Base-by-base conservation (phyloP, 2,797 vertebrate species). In the Cyprinodon diabolis region DNA sequence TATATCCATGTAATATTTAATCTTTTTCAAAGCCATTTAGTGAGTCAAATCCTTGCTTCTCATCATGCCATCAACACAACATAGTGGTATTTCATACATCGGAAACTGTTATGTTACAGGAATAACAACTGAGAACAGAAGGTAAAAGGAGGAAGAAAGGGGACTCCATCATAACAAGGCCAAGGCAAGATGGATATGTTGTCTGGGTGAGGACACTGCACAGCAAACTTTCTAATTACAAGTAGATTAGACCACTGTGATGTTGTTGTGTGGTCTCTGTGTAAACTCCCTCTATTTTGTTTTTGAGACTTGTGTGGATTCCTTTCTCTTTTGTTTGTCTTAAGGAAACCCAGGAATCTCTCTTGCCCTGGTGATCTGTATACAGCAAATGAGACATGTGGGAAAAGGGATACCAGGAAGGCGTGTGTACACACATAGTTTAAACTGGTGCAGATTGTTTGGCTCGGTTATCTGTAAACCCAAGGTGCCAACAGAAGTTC, bases 251-350 rank as follows among this genome's bases (percentile, higher is more conserved):
- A 88, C 86, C 84, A 68, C 92, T 93, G 87, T 90, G 87, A 93
- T 93, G 93, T 84, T 93, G 91, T 92, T 95, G 94, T 94, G 94
- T 94, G 94, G 94, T 94, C 94, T 92, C 89, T 91, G 78, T 90
- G 89, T 93, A 93, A 95, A 93, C 91, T 92, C 80, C 74, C 80
- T 57, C 72, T 91, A 82, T 90, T 93, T 93, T 94, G 86, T 89
- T 92, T 94, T 89, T 86, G 86, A 92, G 90, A 79, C 81, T 87
- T 91, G 86, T 76, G 84, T 90, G 88, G 88, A 92, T 92, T 83
- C 73, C 71, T 89, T 90, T 81, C 25, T 74, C 84, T 68, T 93
- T 92, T 94, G 93, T 95, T 94, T 90, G 88, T 86, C 83, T 91
- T 93, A 76, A 90, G 92, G 86, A 92, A 87, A 91, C 75, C 84